These are phyloP conservation scores for Sarcophilus harrisii DNA, from an alignment of 2,797 vertebrate genomes.

Conservation along the genomic window DNA sequence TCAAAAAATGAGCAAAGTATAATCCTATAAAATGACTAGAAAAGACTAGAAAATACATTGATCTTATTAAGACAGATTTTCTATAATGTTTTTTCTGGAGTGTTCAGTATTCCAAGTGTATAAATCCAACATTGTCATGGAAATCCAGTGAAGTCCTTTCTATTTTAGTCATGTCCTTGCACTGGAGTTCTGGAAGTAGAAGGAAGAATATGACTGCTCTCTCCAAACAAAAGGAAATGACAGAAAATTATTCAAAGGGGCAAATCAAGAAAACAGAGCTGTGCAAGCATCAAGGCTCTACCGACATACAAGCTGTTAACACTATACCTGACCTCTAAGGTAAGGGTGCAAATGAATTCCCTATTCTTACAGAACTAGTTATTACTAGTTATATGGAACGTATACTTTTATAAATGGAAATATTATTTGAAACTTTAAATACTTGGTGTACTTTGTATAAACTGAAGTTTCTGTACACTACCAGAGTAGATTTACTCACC, in stretches of 20 bases:
- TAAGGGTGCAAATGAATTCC: neutral
- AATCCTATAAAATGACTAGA: constrained; percentile 2
- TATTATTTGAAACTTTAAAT: constrained; percentile 27
- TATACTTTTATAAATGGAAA: neutral
- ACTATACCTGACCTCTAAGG: neutral
- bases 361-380: neutral
- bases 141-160: neutral
- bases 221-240: neutral
- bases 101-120: neutral
- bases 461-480: neutral
- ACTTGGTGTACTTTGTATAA: neutral
- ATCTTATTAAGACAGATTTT: constrained; percentile 3
- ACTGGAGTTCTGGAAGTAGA: neutral
- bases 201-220: constrained; percentile 7
- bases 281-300: neutral
- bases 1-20: constrained; percentile 26
- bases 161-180: neutral
- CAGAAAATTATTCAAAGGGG: neutral
- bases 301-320: neutral
- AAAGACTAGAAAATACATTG: neutral
- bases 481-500: neutral
- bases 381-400: neutral
- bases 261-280: neutral
- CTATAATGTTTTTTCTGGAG: neutral
- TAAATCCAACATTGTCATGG: neutral